Evolutionary conservation across 53 echinoderm and acorn worm species (phyloP).

Genomic region (Luidia sarsii): DNA sequence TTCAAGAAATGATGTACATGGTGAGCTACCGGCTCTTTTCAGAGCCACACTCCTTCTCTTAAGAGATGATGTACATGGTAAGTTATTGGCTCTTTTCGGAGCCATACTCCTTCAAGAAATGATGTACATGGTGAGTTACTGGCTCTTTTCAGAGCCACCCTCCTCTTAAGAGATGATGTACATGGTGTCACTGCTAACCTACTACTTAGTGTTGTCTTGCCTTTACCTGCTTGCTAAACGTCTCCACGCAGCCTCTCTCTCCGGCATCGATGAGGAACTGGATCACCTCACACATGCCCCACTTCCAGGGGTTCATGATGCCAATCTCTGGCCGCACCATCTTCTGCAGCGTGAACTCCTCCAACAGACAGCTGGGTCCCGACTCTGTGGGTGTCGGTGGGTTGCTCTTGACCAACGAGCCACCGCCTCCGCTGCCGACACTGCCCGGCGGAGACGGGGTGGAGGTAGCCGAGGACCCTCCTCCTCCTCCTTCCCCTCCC

Average conservation of each 20-base stretch:
- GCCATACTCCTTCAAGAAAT: too few relatives aligned
- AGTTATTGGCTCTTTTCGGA: too few relatives aligned
- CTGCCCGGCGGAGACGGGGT: slow-evolving; percentile 28
- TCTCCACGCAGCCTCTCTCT: slow-evolving; percentile 89
- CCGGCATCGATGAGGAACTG: slow-evolving; percentile 92
- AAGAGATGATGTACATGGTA: too few relatives aligned
- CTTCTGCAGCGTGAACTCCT: slow-evolving; percentile 30
- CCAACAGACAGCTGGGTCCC: slow-evolving; percentile 29
- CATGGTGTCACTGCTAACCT: too few relatives aligned
- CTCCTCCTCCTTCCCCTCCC: too few relatives aligned
- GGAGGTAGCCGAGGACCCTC: slow-evolving; percentile 1
- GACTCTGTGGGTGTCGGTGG: slow-evolving; percentile 30
- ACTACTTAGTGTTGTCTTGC: background rate
- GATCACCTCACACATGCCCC: slow-evolving; percentile 86
- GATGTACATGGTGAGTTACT: too few relatives aligned
- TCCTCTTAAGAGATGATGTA: too few relatives aligned
- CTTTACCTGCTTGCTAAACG: slow-evolving; percentile 91
- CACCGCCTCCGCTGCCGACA: too few relatives aligned
- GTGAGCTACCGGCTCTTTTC: too few relatives aligned
- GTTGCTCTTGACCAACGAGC: slow-evolving; percentile 34
- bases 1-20: too few relatives aligned
- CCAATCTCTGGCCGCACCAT: slow-evolving; percentile 51
- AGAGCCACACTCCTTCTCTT: too few relatives aligned
- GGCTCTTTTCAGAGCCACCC: too few relatives aligned
- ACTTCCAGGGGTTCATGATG: slow-evolving; percentile 81